These are phyloP conservation scores for Sebastes nivosus DNA, from an alignment of 2,797 vertebrate species.

Conservation along the genomic window DNA sequence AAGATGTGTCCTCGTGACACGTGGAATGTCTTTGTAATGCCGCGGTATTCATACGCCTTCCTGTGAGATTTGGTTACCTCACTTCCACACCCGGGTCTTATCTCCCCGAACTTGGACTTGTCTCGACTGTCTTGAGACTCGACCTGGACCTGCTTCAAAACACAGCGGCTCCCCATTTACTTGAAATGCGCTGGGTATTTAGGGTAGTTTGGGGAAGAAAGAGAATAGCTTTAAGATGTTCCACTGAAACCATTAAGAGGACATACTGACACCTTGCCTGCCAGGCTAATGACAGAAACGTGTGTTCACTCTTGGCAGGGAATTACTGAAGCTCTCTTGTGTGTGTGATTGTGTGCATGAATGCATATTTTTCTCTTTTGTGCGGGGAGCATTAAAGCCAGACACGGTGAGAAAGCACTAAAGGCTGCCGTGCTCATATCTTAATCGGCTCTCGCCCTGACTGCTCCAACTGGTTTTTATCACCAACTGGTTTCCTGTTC, in stretches of 20 bases:
- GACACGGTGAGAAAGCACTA: constrained; percentile 43
- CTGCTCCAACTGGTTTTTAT: constrained; percentile 77
- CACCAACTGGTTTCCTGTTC: constrained; percentile 52
- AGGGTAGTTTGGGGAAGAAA: not conserved
- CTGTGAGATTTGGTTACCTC: too few species aligned
- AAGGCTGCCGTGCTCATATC: constrained; percentile 26
- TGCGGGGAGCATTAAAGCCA: constrained; percentile 29
- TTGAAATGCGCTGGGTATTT: not conserved
- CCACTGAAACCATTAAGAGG: constrained; percentile 22
- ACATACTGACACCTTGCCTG: constrained; percentile 35
- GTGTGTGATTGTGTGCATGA: constrained; percentile 27
- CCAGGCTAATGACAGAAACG: constrained; percentile 45
- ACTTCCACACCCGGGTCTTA: not conserved
- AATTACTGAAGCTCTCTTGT: constrained; percentile 6
- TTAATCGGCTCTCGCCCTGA: constrained; percentile 57
- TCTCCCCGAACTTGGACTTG: not conserved
- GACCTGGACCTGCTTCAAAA: constrained; percentile 1
- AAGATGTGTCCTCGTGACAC: too few species aligned
- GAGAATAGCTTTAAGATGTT: constrained; percentile 38
- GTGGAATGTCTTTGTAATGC: too few species aligned
- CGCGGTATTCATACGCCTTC: too few species aligned
- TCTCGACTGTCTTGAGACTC: not conserved
- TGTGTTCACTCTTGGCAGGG: constrained; percentile 11
- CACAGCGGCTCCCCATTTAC: constrained; percentile 10
- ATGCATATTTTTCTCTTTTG: constrained; percentile 39